phyloP scores from a whole-genome alignment of 2,797 vertebrate genomes.

The Phyllotis vaccarum region DNA sequence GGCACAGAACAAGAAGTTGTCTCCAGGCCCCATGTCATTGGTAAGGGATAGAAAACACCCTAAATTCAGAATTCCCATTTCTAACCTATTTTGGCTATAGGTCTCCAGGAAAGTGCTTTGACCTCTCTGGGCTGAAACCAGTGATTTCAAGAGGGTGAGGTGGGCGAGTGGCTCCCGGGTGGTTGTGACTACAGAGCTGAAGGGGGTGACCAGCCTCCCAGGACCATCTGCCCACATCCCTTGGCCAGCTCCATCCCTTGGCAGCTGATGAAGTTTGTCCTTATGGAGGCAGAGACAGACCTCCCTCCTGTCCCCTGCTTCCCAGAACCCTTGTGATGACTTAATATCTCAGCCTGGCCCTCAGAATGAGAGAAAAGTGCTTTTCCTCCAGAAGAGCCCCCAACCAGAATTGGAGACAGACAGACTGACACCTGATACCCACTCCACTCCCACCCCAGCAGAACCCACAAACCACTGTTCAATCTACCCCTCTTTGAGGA shows the following conservation, averaged over 20 bases:
- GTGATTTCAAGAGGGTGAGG: neutral
- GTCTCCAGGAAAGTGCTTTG: neutral
- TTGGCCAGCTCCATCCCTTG: neutral
- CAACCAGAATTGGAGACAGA: neutral
- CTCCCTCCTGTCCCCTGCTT: no score
- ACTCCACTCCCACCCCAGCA: neutral
- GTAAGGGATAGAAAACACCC: neutral
- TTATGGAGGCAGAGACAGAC: neutral
- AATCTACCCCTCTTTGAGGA: fast-evolving
- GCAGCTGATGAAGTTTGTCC: neutral
- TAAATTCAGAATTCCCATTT: neutral
- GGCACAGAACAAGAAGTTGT: neutral
- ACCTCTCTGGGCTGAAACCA: neutral
- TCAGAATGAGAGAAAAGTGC: neutral
- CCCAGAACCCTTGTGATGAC: no score
- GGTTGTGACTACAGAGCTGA: neutral
- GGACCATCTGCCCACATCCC: no score
- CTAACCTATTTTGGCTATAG: neutral
- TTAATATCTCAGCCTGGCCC: neutral
- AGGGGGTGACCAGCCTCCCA: neutral
- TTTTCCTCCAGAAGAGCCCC: neutral
- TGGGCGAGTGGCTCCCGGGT: neutral
- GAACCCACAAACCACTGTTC: fast-evolving
- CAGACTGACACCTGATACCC: neutral
- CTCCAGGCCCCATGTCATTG: neutral